Percentiles rank a stretch among this genome's conserved stretches.
phyloP scores from a whole-genome alignment of 2,888 invertebrate genomes.

The Arctia plantaginis region DNA sequence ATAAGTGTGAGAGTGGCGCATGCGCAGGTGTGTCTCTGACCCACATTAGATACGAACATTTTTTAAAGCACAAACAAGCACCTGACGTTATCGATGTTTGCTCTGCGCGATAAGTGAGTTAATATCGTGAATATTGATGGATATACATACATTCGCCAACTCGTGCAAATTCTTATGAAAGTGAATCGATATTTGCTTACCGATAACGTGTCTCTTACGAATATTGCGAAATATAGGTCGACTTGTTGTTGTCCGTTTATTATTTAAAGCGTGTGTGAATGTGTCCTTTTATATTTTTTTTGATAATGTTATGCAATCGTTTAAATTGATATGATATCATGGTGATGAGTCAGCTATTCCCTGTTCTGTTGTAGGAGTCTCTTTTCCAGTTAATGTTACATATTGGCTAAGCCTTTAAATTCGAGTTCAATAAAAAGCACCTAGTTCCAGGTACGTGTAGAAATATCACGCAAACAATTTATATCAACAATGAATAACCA shows the following conservation, averaged over 20 bases:
- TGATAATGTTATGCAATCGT: not conserved
- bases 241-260: conserved; percentile 29
- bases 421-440: not conserved
- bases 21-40: conserved; percentile 51
- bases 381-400: not conserved
- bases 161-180: conserved; percentile 61
- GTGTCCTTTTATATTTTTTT: not conserved
- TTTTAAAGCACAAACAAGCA: conserved; percentile 46
- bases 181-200: conserved; percentile 59
- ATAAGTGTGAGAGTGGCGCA: not conserved
- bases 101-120: conserved; percentile 45
- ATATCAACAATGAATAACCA: not conserved
- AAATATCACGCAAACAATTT: not conserved
- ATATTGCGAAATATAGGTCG: conserved; percentile 47
- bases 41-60: conserved; percentile 39
- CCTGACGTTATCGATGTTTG: conserved; percentile 55
- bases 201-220: conserved; percentile 42
- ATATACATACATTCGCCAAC: conserved; percentile 60
- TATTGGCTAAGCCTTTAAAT: not conserved
- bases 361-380: not conserved
- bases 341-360: not conserved
- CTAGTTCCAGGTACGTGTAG: not conserved
- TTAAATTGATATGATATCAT: not conserved
- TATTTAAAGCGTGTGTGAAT: conserved; percentile 29
- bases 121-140: conserved; percentile 56